Conservation (phyloP, 2,888 invertebrate species). For the Plusia festucae region DNA sequence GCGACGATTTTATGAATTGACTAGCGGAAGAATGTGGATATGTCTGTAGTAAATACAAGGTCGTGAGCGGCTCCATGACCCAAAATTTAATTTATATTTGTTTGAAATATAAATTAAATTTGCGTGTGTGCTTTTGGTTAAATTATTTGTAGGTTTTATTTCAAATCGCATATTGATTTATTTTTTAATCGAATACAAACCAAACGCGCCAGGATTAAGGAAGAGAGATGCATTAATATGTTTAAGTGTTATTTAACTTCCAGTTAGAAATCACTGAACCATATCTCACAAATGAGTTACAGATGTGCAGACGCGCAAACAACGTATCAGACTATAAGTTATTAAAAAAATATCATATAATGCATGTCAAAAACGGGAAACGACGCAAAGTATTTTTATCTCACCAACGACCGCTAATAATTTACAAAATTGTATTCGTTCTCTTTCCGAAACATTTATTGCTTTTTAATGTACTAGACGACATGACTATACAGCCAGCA, state of each 20-base stretch:
- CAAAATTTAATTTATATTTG: neutral
- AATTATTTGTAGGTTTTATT: too few species aligned
- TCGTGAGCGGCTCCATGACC: too few species aligned
- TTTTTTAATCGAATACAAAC: neutral
- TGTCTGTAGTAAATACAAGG: constrained; percentile 12
- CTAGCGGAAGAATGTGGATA: constrained; percentile 15
- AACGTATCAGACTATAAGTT: constrained; percentile 16
- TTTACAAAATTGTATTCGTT: constrained; percentile 67
- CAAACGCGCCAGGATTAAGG: neutral
- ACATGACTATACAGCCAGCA: constrained; percentile 73
- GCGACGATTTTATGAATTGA: constrained; percentile 24
- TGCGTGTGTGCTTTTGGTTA: too few species aligned
- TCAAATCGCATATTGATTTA: too few species aligned
- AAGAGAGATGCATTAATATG: constrained; percentile 12
- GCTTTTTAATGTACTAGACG: constrained; percentile 81
- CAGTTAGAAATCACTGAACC: constrained; percentile 28
- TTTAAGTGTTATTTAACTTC: constrained; percentile 25
- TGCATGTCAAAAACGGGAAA: constrained; percentile 45
- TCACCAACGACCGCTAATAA: constrained; percentile 65
- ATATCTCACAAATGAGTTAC: constrained; percentile 20
- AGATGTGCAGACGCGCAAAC: constrained; percentile 26
- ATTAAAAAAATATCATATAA: constrained; percentile 46
- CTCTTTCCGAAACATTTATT: constrained; percentile 74
- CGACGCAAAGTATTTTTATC: constrained; percentile 59
- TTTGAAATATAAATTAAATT: neutral